Evolutionary conservation across 1,140 invertebrate genomes (phyloP), one percentile per base, ranked within the genome.

Genomic region (Caenorhabditis tropicalis): DNA sequence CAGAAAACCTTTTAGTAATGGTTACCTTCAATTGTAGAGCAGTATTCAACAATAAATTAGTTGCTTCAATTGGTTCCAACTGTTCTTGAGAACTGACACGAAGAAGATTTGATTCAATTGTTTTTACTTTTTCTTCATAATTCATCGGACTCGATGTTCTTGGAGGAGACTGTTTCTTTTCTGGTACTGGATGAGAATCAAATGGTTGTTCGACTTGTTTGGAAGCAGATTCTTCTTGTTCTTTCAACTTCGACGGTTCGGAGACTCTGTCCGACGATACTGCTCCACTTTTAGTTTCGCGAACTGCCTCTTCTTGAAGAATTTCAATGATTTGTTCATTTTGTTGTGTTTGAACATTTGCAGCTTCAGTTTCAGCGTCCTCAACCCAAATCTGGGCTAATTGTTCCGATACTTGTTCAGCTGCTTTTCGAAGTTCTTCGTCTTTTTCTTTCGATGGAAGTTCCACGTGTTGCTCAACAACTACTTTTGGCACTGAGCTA

Each of bases 11-110:
- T 56, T 7, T 7, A 56, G 29, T 51, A 60, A 82, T 27, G 2
- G 9, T 39, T 49, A 82, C 83, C 70, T 84, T 84, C n/a, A 84
- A 49, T n/a, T 65, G 43, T 39, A 84, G 29, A 6, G 65, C 83
- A n/a, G 83, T 84, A 19, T 81, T 70, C 49, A 84, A 21, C 16
- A 84, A 29, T 21, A 79, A n/a, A 39, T 84, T 84, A 29, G 65
- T 65, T 24, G 83, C 83, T n/a, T 74, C 65, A 43, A 74, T 74
- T 39, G 65, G 65, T n/a, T 74, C 65, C 36, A 74, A 10, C 10
- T 29, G 16, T 12, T 79, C 70, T 60, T 79, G 43, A 24, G 83
- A 39, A 21, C 31, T 56, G 15, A 84, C 48, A n/a, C 65, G 48
- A 19, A 51, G 49, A 39, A 82, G 60, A 31, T 60, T 51, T 12